Percentiles rank a stretch among this genome's conserved stretches.
These are phyloP conservation scores for Zaprionus obscuricornis DNA, from an alignment of 2,888 invertebrate species.

Conservation along the genomic window DNA sequence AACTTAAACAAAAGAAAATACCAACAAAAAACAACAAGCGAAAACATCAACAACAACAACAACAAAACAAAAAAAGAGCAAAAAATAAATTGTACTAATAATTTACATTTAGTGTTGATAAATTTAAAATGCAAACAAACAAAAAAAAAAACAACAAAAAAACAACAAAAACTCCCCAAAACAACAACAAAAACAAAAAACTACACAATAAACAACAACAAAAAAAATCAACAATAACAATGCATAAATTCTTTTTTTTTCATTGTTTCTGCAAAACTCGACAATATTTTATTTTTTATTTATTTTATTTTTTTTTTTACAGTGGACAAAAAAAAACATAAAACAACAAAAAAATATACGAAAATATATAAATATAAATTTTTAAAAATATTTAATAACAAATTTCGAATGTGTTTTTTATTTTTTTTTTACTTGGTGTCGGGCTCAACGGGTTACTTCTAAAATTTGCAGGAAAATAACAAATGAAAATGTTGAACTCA, in stretches of 20 bases:
- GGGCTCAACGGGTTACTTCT: no score
- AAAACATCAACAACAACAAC: no score
- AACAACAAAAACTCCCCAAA: constrained; percentile 28
- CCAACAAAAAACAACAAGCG: constrained; percentile 18
- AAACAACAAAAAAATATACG: constrained; percentile 1
- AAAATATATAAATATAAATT: constrained; percentile 17
- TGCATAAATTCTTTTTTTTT: constrained; percentile 11
- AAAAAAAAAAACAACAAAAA: constrained; percentile 27
- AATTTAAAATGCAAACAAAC: constrained; percentile 29
- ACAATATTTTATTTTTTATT: constrained; percentile 10
- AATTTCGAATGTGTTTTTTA: background rate
- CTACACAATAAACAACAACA: constrained; percentile 44
- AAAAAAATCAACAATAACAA: constrained; percentile 12
- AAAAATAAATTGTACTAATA: constrained; percentile 61
- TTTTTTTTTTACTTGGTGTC: no score
- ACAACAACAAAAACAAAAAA: constrained; percentile 36
- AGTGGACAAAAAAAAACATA: constrained; percentile 13
- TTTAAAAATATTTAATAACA: constrained; percentile 30
- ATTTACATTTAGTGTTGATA: constrained; percentile 60
- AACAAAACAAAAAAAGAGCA: constrained; percentile 5
- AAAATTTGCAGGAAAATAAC: background rate
- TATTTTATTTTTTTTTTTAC: constrained; percentile 3
- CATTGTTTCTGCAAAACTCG: background rate
- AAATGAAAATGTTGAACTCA: background rate
- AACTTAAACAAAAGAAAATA: constrained; percentile 31